Evolutionary conservation across 1,140 invertebrate species (phyloP).

Genomic region (Ceratosolen fusciceps): DNA sequence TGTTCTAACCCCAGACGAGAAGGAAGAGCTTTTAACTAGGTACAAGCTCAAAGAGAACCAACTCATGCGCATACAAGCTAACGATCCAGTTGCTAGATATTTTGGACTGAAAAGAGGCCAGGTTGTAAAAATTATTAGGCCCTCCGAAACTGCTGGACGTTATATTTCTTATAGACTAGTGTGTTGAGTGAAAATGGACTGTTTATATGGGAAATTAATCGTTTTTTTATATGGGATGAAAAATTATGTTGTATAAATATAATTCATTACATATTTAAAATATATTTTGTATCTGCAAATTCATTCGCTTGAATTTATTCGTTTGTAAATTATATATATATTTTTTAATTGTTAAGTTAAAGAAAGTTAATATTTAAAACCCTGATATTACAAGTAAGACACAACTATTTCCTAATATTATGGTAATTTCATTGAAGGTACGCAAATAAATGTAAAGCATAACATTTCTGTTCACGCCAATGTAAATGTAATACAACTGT

Average conservation of each 20-base stretch:
- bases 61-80: constrained; percentile 98
- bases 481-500: too few species aligned
- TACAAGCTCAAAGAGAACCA: constrained; percentile 99
- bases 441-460: too few species aligned
- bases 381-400: too few species aligned
- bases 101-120: constrained; percentile 97
- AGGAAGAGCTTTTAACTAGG: constrained; percentile 92
- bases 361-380: too few species aligned
- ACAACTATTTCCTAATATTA: too few species aligned
- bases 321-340: not conserved
- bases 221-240: constrained; percentile 3
- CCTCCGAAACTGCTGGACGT: constrained; percentile 97
- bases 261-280: constrained; percentile 16
- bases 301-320: not conserved
- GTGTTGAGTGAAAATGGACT: constrained; percentile 75
- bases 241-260: not conserved
- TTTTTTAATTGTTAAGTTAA: too few species aligned
- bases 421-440: too few species aligned
- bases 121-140: constrained; percentile 97
- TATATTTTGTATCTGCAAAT: not conserved
- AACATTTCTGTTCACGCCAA: too few species aligned
- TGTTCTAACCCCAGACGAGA: constrained; percentile 97
- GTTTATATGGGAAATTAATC: not conserved
- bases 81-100: constrained; percentile 98
- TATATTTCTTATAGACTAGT: constrained; percentile 99